Evolutionary conservation across 2,113 vertebrate species (phyloP), one percentile per base, ranked within the genome.

Genomic region (Nothoprocta perdicaria): DNA sequence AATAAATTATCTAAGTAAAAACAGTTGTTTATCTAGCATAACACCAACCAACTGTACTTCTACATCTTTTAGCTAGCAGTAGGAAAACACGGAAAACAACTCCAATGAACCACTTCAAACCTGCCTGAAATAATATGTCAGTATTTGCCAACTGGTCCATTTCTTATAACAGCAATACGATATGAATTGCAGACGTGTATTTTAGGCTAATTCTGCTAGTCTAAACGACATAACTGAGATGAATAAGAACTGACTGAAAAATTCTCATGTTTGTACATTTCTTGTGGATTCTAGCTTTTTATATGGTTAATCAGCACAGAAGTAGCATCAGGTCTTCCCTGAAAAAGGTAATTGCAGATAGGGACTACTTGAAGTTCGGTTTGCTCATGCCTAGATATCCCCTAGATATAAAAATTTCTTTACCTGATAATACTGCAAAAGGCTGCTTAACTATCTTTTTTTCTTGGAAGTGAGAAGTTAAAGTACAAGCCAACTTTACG

Each of bases 1-100:
- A 95, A 96, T 90, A 94, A 33, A 84, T 43, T 53, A 86, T n/a
- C 35, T 65, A 86, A 92, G 53, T 6, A 68, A 93, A 96, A 97
- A 52, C 50, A 92, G 65, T 76, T 95, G 80, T 38, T 93, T 93
- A 67, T 94, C 76, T 82, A 83, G 83, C 60, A 80, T 3, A 13
- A 29, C 6, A 89, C 67, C 83, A 91, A 93, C 80, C 85, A 74
- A 52, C 23, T 75, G 46, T 35, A 60, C 69, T 83, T 87, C 80
- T 31, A 33, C 10, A 29, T 29, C 22, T 58, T 80, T 12, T 18
- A 12, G 14, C 33, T 72, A 22, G 27, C 9, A 71, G 15, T 31
- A 69, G 23, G 31, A 41, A 19, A 55, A 86, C 83, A 68, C 12
- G 7, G 29, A 86, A 86, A 81, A 50, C 5, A 74, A 89, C 16